phyloP scores from a whole-genome alignment of 1,140 invertebrate species.

The Drosophila pandora region DNA sequence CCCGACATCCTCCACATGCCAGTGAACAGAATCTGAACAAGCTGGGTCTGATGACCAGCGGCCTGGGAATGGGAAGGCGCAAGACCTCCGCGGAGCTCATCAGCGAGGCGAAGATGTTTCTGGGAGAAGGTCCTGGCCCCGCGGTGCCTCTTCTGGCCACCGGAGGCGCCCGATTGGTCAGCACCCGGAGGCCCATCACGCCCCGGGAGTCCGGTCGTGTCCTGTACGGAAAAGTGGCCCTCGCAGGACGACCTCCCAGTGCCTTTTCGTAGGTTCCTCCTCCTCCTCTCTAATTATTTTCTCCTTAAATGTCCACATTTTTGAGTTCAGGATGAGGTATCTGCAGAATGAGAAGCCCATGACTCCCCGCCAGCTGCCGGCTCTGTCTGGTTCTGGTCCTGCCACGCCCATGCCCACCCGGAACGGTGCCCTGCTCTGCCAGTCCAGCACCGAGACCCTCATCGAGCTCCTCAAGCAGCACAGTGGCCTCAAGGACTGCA shows the following conservation, averaged over 20 bases:
- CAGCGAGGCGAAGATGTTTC: slow-evolving; percentile 88
- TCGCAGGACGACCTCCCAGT: slow-evolving; percentile 89
- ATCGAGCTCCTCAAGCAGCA: slow-evolving; percentile 82
- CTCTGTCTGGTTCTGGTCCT: slow-evolving; percentile 39
- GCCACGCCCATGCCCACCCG: slow-evolving; percentile 39
- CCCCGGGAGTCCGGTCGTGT: slow-evolving; percentile 90
- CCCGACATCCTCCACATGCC: slow-evolving; percentile 12
- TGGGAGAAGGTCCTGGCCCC: slow-evolving; percentile 62
- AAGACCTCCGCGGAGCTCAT: slow-evolving; percentile 92
- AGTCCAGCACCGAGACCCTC: slow-evolving; percentile 78
- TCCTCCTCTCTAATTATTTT: not conserved
- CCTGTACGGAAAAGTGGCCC: slow-evolving; percentile 87
- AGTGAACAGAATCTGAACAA: slow-evolving; percentile 46
- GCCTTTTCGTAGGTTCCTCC: slow-evolving; percentile 88
- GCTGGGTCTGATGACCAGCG: slow-evolving; percentile 12
- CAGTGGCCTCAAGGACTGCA: slow-evolving; percentile 80
- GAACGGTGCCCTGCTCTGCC: slow-evolving; percentile 70
- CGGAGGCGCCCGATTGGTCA: slow-evolving; percentile 85
- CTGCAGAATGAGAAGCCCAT: slow-evolving; percentile 72
- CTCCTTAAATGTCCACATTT: not conserved
- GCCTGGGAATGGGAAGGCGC: slow-evolving; percentile 62
- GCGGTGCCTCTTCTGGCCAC: slow-evolving; percentile 45
- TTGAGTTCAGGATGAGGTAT: slow-evolving; percentile 65
- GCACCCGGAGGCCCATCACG: slow-evolving; percentile 91
- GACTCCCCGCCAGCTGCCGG: slow-evolving; percentile 60